A percentile compares a stretch with the other conserved stretches of the same genome.
These are phyloP conservation scores for Phyllotreta striolata DNA, from an alignment of 2,888 invertebrate genomes.

Conservation along the genomic window DNA sequence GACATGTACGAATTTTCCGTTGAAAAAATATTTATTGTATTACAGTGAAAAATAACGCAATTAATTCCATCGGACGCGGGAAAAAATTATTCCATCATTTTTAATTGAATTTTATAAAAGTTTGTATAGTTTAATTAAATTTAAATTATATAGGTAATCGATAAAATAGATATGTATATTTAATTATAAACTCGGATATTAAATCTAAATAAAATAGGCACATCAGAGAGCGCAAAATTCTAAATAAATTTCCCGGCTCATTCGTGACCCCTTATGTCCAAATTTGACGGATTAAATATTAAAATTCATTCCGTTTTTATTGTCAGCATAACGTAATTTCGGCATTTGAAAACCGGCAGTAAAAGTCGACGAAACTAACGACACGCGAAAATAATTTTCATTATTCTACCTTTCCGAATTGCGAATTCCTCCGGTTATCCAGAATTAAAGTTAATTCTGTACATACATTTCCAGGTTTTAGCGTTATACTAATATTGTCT, in stretches of 20 bases:
- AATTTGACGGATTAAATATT: too few relatives aligned
- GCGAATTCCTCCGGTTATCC: constrained; percentile 13
- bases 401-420: not conserved
- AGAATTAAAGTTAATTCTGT: constrained; percentile 43
- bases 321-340: too few relatives aligned
- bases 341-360: not conserved
- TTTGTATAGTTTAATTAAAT: too few relatives aligned
- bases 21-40: constrained; percentile 6
- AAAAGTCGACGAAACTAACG: constrained; percentile 10
- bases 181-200: too few relatives aligned
- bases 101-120: constrained; percentile 9
- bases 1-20: constrained; percentile 6
- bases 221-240: too few relatives aligned
- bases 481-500: constrained; percentile 52
- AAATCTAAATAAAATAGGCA: too few relatives aligned
- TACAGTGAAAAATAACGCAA: too few relatives aligned
- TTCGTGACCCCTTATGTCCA: too few relatives aligned
- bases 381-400: constrained; percentile 2
- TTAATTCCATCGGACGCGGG: not conserved
- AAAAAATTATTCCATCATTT: constrained; percentile 7
- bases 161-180: too few relatives aligned
- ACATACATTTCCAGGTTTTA: constrained; percentile 46
- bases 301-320: too few relatives aligned
- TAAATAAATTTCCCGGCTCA: too few relatives aligned
- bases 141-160: too few relatives aligned